Evolutionary conservation across 2,113 vertebrate species (phyloP).

Genomic region (Acrocephalus arundinaceus): DNA sequence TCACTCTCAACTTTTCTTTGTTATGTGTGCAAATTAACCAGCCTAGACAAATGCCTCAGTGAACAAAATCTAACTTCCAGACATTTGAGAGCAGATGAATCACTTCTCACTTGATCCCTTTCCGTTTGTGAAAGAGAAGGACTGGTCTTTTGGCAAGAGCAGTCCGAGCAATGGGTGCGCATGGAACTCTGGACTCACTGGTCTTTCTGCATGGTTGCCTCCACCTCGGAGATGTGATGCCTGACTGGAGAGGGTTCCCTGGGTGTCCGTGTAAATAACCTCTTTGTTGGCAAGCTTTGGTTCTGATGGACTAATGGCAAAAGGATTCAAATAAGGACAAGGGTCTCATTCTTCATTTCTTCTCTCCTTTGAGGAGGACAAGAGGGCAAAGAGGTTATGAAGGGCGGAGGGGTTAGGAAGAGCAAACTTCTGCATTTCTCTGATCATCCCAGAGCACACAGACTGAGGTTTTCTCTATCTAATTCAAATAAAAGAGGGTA

Average conservation of each 20-base stretch:
- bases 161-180: background rate
- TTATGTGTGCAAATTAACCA: fast-evolving
- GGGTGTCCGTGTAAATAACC: background rate
- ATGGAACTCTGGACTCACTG: background rate
- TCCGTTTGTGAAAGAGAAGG: background rate
- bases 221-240: fast-evolving
- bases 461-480: background rate
- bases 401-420: background rate
- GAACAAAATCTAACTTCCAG: background rate
- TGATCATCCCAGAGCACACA: background rate
- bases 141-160: background rate
- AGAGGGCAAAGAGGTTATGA: background rate
- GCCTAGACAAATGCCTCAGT: background rate
- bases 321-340: background rate
- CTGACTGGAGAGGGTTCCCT: background rate
- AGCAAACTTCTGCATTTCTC: background rate
- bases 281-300: background rate
- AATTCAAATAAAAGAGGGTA: background rate
- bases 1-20: background rate
- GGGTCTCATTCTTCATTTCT: background rate
- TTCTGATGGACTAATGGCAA: background rate
- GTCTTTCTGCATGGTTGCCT: too few relatives aligned
- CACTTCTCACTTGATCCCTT: background rate
- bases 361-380: background rate
- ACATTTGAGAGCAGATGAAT: background rate